These are phyloP conservation scores for Eulimnadia texana DNA, from an alignment of 1,140 invertebrate species.

Conservation along the genomic window DNA sequence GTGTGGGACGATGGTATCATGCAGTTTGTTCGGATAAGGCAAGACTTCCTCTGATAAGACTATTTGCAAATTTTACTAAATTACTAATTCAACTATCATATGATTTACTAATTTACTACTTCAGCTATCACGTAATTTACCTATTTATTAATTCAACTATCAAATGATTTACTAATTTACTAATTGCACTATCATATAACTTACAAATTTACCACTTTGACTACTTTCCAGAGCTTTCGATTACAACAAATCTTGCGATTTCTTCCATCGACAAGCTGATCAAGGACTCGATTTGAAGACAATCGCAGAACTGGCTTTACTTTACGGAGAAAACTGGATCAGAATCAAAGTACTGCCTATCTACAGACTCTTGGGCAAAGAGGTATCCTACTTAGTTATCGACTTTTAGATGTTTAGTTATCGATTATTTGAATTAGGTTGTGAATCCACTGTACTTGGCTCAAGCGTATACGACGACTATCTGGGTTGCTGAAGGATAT, in stretches of 20 bases:
- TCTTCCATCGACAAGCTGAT: slow-evolving; percentile 18
- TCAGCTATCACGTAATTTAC: not conserved
- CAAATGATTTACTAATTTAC: not conserved
- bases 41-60: not conserved
- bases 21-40: slow-evolving; percentile 25
- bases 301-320: slow-evolving; percentile 16
- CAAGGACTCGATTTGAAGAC: slow-evolving; percentile 20
- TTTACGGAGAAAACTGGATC: slow-evolving; percentile 25
- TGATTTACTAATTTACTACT: not conserved
- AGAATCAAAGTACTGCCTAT: slow-evolving; percentile 24
- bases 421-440: no score
- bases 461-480: slow-evolving; percentile 30
- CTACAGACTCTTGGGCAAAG: slow-evolving; percentile 2
- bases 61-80: not conserved
- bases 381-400: not conserved
- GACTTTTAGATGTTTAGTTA: slow-evolving; percentile 3
- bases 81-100: not conserved
- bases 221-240: slow-evolving; percentile 19
- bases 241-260: slow-evolving; percentile 17
- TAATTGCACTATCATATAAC: not conserved
- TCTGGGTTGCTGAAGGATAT: slow-evolving; percentile 29
- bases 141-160: not conserved
- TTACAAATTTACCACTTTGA: not conserved
- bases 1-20: slow-evolving; percentile 25
- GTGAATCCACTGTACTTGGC: slow-evolving; percentile 32